Evolutionary conservation across 2,888 invertebrate species (phyloP).

Genomic region (Metalampra italica): DNA sequence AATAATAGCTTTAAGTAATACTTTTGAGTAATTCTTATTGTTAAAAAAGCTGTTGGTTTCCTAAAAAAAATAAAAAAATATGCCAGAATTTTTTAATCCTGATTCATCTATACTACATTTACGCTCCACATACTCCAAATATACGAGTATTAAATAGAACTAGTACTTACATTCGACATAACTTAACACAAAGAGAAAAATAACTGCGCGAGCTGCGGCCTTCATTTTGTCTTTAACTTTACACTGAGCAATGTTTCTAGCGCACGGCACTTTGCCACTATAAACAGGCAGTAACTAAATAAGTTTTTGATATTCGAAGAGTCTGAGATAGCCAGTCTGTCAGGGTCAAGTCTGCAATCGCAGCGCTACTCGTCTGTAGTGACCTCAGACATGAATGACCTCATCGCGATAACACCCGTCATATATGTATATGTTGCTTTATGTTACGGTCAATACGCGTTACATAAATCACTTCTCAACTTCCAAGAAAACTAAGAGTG

Average conservation of each 20-base stretch:
- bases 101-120: too few relatives aligned
- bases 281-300: constrained; percentile 3
- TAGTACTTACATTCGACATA: constrained; percentile 56
- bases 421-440: too few relatives aligned
- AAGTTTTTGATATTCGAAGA: neutral
- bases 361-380: constrained; percentile 9
- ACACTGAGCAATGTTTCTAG: constrained; percentile 12
- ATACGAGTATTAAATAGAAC: neutral
- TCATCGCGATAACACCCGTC: constrained; percentile 45
- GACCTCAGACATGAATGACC: constrained; percentile 54
- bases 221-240: constrained; percentile 40
- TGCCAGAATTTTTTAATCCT: too few relatives aligned
- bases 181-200: constrained; percentile 49
- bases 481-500: too few relatives aligned
- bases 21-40: too few relatives aligned
- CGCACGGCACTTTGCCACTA: constrained; percentile 8
- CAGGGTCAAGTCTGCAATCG: neutral
- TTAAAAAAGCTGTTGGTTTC: too few relatives aligned
- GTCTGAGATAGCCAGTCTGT: neutral
- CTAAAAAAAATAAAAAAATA: too few relatives aligned
- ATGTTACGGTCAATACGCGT: too few relatives aligned
- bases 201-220: constrained; percentile 22
- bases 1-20: too few relatives aligned
- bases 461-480: too few relatives aligned
- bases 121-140: too few relatives aligned